A percentile compares a stretch with the other conserved stretches of the same genome.
These are phyloP conservation scores for Sphenopsis melanotis DNA, from an alignment of 2,797 vertebrate species.

Conservation along the genomic window DNA sequence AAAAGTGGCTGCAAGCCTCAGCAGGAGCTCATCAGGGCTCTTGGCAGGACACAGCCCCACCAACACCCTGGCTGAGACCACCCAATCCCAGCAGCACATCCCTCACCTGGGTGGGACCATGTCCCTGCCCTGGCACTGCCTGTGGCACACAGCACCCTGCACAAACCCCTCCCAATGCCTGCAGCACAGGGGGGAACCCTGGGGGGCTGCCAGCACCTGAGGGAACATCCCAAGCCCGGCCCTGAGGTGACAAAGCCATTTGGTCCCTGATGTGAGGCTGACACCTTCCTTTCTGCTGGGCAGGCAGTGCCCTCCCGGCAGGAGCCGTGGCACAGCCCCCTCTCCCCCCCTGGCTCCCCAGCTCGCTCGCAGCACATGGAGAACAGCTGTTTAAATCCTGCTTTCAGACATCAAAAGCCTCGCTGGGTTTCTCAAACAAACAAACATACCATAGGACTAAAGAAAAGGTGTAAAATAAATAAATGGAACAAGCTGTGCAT, in stretches of 20 bases:
- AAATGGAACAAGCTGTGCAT: conserved; percentile 74
- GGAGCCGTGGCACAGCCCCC: not conserved
- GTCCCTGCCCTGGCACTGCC: not conserved
- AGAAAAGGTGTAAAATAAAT: conserved; percentile 79
- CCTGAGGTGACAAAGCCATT: not conserved
- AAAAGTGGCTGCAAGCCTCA: fast-evolving
- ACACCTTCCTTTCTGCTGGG: not conserved
- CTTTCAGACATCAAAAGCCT: conserved; percentile 74
- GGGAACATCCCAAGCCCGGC: fast-evolving
- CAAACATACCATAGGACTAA: conserved; percentile 74
- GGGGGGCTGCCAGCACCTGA: not conserved
- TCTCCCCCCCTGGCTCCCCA: not conserved
- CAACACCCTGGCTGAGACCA: fast-evolving
- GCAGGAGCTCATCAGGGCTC: not conserved
- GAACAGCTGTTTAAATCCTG: conserved; percentile 75
- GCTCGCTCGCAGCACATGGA: conserved; percentile 11
- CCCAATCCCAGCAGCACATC: not conserved
- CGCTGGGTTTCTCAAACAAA: conserved; percentile 75
- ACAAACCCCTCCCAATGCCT: fast-evolving
- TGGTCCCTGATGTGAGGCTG: not conserved
- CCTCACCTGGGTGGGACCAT: not conserved
- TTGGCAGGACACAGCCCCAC: not conserved
- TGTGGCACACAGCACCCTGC: fast-evolving
- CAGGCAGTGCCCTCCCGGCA: not conserved
- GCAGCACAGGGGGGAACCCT: fast-evolving